Conservation (phyloP, 2,888 invertebrate genomes). For the Drosophila picticornis region DNA sequence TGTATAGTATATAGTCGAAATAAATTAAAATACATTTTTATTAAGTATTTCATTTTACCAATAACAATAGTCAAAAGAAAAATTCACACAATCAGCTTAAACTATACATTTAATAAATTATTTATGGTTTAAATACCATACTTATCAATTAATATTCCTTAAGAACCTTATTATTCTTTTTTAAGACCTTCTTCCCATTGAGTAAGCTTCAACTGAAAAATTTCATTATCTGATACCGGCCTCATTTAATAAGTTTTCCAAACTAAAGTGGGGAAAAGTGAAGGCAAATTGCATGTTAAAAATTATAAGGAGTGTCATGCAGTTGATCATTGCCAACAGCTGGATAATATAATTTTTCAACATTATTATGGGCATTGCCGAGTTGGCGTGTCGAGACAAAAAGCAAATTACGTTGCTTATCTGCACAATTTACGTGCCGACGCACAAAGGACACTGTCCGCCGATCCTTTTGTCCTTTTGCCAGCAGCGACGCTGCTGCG, state of each 20-base stretch:
- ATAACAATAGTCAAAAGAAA: not conserved
- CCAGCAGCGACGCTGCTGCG: conserved; percentile 15
- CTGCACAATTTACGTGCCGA: conserved; percentile 62
- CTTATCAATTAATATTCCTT: not conserved
- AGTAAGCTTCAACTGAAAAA: not conserved
- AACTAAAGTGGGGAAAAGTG: not conserved
- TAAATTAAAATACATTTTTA: not conserved
- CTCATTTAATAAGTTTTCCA: not conserved
- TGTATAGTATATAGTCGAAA: not conserved
- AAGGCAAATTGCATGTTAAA: not conserved
- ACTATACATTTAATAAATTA: not conserved
- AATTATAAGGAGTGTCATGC: conserved; percentile 1
- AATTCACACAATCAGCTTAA: not conserved
- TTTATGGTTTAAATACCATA: not conserved
- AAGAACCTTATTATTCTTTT: not conserved
- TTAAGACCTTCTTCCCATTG: not conserved
- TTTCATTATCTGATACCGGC: not conserved
- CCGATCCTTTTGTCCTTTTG: conserved; percentile 24
- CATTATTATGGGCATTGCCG: conserved; percentile 34
- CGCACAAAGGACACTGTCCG: conserved; percentile 50
- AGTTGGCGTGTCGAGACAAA: conserved; percentile 51
- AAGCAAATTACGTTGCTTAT: conserved; percentile 65
- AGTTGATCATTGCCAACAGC: not conserved
- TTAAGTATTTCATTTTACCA: not conserved
- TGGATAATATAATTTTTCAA: not conserved